Conservation (phyloP, 2,888 invertebrate species). For the Pristionchus arcanus region DNA sequence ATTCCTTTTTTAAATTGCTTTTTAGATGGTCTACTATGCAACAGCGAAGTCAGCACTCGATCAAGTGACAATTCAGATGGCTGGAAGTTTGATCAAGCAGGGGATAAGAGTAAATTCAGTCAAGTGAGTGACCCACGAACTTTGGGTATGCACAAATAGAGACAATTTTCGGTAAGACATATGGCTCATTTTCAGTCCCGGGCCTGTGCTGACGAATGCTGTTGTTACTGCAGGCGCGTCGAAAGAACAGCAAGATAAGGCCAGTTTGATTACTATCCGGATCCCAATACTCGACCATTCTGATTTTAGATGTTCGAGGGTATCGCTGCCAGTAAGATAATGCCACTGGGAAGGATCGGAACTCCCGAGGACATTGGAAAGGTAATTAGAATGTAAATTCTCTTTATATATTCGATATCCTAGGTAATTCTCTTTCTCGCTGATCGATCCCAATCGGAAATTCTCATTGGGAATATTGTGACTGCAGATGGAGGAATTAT, state of each 20-base stretch:
- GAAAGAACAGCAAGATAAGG: not conserved
- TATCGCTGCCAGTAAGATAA: not conserved
- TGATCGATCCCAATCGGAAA: not conserved
- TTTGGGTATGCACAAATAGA: too few species aligned
- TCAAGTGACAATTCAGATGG: constrained; percentile 4
- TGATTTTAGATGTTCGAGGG: not conserved
- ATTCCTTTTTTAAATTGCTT: not conserved
- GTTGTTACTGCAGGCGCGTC: not conserved
- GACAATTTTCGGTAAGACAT: not conserved
- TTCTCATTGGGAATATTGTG: constrained; percentile 1
- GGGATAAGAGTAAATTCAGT: constrained; percentile 16
- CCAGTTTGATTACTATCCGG: too few species aligned
- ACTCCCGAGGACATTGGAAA: not conserved
- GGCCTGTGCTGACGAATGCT: not conserved
- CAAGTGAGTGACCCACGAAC: not conserved
- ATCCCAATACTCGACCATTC: not conserved
- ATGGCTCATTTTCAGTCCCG: not conserved
- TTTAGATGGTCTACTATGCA: not conserved
- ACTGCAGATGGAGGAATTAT: constrained; percentile 1
- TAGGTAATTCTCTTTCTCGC: constrained; percentile 16
- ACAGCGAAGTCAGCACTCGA: not conserved
- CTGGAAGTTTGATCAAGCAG: constrained; percentile 16
- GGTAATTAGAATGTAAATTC: not conserved
- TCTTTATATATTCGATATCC: not conserved
- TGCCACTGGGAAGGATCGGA: constrained; percentile 7